Evolutionary conservation across 2,888 invertebrate genomes (phyloP).

Genomic region (Dolichomitus sp.): DNA sequence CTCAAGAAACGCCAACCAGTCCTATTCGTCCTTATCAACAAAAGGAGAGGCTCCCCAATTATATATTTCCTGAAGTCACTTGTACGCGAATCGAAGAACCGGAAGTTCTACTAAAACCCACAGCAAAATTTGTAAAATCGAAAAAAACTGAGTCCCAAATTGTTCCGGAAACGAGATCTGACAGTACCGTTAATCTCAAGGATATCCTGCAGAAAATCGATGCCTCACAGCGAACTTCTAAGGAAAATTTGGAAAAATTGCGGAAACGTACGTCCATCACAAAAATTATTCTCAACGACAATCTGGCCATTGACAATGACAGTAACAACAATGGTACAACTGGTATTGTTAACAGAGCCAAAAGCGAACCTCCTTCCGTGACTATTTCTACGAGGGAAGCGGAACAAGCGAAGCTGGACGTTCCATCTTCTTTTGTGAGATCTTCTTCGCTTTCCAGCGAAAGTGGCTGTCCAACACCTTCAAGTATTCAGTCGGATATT

Average conservation of each 20-base stretch:
- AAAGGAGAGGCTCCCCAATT: constrained; percentile 70
- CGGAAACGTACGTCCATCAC: constrained; percentile 81
- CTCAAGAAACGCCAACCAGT: neutral
- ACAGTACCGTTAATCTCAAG: constrained; percentile 80
- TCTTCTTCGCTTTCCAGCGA: constrained; percentile 81
- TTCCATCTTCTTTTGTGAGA: constrained; percentile 77
- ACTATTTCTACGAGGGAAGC: constrained; percentile 33
- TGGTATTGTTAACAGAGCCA: constrained; percentile 56
- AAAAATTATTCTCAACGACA: constrained; percentile 82
- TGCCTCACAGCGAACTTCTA: constrained; percentile 76
- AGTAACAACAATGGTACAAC: constrained; percentile 69
- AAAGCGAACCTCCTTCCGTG: constrained; percentile 70
- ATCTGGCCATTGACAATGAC: constrained; percentile 68
- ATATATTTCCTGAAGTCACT: constrained; percentile 69
- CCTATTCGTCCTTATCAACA: constrained; percentile 36
- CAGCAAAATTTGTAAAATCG: constrained; percentile 19
- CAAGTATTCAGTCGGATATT: constrained; percentile 80
- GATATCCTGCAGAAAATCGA: constrained; percentile 82
- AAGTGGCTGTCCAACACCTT: constrained; percentile 81
- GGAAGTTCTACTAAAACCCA: neutral
- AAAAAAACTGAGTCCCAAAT: neutral
- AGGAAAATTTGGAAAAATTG: constrained; percentile 82
- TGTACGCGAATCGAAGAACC: constrained; percentile 3
- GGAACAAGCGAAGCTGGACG: constrained; percentile 71
- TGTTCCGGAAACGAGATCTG: constrained; percentile 60